A percentile compares a stretch with the other conserved stretches of the same genome.
Evolutionary conservation across 2,113 vertebrate species (phyloP).

Genomic region (rat (Rattus norvegicus)): GRCr8 NC_086026.1:19367501-19368000

Average conservation of each 20-base stretch:
- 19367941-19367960: neutral
- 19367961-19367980: neutral
- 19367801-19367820: rapidly evolving
- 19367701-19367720: neutral
- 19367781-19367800: too few species aligned
- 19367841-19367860: neutral
- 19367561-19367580: neutral
- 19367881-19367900: neutral
- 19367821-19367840: neutral
- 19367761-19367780: neutral
- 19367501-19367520: neutral
- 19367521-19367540: neutral
- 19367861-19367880: neutral
- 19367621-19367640: neutral
- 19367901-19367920: neutral
- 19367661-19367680: neutral
- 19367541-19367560: neutral
- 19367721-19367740: neutral
- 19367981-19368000: neutral
- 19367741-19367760: neutral
- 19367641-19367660: neutral
- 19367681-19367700: neutral
- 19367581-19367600: neutral
- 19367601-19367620: neutral
- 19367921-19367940: neutral